phyloP scores from a whole-genome alignment of 2,888 invertebrate genomes.

The Ochropleura plecta region DNA sequence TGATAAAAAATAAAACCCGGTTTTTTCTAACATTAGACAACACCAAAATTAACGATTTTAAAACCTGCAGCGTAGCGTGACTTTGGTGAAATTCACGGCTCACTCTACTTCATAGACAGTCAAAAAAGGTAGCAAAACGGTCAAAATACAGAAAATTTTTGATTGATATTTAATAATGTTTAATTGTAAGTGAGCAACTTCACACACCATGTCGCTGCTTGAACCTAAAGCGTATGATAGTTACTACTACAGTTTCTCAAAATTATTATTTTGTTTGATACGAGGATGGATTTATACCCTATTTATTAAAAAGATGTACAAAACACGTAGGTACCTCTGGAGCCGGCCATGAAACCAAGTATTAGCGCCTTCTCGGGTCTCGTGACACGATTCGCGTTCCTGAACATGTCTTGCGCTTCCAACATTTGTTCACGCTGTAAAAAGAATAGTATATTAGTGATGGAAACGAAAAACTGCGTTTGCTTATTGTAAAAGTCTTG shows the following conservation, averaged over 20 bases:
- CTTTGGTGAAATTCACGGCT: too few species aligned
- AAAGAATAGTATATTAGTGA: not conserved
- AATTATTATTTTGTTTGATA: too few species aligned
- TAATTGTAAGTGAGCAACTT: too few species aligned
- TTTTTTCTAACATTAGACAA: not conserved
- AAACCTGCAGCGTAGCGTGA: too few species aligned
- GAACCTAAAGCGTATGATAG: not conserved
- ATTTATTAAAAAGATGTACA: not conserved
- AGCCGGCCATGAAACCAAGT: conserved; percentile 99
- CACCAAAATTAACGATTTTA: not conserved
- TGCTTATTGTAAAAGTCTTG: not conserved
- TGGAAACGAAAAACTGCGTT: not conserved
- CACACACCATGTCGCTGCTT: too few species aligned
- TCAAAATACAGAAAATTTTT: too few species aligned
- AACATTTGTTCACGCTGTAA: conserved; percentile 98
- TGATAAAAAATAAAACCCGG: not conserved
- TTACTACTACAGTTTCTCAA: not conserved
- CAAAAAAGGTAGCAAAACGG: too few species aligned
- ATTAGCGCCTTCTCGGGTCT: conserved; percentile 99
- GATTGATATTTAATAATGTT: too few species aligned
- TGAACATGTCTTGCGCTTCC: conserved; percentile 99
- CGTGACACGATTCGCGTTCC: conserved; percentile 98
- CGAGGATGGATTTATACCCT: not conserved
- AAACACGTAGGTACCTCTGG: conserved; percentile 93
- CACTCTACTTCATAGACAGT: too few species aligned